A percentile compares a stretch with the other conserved stretches of the same genome.
phyloP scores from a whole-genome alignment of 2,797 vertebrate species.

The Gobionotothen gibberifrons region DNA sequence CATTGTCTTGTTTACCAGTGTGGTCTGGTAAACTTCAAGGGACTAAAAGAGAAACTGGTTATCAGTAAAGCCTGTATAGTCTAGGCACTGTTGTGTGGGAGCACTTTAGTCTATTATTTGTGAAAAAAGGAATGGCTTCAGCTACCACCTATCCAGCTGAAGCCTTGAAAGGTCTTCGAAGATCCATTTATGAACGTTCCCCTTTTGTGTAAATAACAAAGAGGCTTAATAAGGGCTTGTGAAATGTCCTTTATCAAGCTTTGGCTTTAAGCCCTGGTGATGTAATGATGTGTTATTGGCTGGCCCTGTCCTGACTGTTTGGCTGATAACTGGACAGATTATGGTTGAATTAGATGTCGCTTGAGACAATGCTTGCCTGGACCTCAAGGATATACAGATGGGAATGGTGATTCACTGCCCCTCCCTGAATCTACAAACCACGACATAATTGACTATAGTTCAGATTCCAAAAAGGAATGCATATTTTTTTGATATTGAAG shows the following conservation, averaged over 20 bases:
- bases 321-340: conserved; percentile 44
- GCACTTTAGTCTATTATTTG: conserved; percentile 29
- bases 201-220: conserved; percentile 33
- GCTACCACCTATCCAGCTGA: conserved; percentile 17
- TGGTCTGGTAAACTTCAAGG: background rate
- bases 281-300: conserved; percentile 56
- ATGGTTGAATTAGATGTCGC: conserved; percentile 39
- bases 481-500: background rate
- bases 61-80: conserved; percentile 22
- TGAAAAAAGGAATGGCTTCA: conserved; percentile 18
- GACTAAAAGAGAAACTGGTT: conserved; percentile 17
- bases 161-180: background rate
- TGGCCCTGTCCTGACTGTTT: conserved; percentile 37
- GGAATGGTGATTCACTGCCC: conserved; percentile 58
- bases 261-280: conserved; percentile 33
- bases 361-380: conserved; percentile 54
- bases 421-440: conserved; percentile 4
- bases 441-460: conserved; percentile 4
- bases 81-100: conserved; percentile 15
- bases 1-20: conserved; percentile 14
- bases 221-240: conserved; percentile 31
- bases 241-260: conserved; percentile 35
- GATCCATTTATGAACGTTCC: conserved; percentile 30
- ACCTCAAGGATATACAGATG: conserved; percentile 70
- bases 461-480: conserved; percentile 11